A percentile compares a stretch with the other conserved stretches of the same genome.
Evolutionary conservation across 2,113 vertebrate species (phyloP).

Genomic region (Thomomys bottae): DNA sequence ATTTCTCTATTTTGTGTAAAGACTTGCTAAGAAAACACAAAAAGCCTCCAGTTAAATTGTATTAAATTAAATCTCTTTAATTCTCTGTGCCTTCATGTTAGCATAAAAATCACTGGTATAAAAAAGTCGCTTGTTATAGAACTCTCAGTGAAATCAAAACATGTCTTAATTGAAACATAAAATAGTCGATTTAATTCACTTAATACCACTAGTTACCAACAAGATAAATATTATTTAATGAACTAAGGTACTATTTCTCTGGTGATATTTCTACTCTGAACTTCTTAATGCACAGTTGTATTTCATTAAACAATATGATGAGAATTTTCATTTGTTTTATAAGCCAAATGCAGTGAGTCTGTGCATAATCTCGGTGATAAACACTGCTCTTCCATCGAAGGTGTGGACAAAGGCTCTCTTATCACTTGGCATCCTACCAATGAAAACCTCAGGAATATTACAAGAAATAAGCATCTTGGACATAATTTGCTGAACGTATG

Average conservation of each 20-base stretch:
- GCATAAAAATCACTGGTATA: neutral
- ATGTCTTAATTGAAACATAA: neutral
- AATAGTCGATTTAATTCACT: neutral
- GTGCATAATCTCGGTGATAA: neutral
- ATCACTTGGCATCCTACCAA: neutral
- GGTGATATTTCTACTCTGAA: neutral
- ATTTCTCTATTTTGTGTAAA: neutral
- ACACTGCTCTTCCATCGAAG: neutral
- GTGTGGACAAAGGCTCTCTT: neutral
- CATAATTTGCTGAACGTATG: too few relatives aligned
- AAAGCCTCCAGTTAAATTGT: neutral
- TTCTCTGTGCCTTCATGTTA: neutral
- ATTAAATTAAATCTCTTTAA: neutral
- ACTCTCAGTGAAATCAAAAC: neutral
- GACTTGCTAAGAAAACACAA: neutral
- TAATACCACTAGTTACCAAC: neutral
- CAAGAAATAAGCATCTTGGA: conserved; percentile 11
- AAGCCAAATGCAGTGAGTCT: neutral
- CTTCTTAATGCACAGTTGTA: neutral
- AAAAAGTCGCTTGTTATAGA: too few relatives aligned
- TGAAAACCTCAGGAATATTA: neutral
- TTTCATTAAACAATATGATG: neutral
- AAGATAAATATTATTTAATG: neutral
- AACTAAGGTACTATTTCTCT: neutral
- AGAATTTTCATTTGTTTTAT: neutral